Evolutionary conservation across 2,113 vertebrate genomes (phyloP), one percentile per base, ranked within the genome.

Genomic region (Myocastor coypus): DNA sequence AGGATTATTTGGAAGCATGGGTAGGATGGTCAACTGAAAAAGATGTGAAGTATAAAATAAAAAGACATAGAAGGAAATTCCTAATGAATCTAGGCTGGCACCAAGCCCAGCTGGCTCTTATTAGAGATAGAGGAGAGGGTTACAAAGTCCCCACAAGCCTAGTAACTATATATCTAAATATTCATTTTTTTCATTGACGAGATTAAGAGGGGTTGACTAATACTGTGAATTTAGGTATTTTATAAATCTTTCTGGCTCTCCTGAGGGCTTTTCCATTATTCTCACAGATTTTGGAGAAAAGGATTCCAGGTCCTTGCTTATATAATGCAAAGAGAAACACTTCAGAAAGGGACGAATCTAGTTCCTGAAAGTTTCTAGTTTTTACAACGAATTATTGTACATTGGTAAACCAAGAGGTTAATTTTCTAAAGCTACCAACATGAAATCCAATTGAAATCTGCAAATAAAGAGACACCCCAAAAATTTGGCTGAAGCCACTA

Each of bases 1-100:
- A 80, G 91, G 85, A 71, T 37, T 20, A 71, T 32, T 75, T 12
- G 14, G 4, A 64, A 13, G 13, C 84, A 19, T 66, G 80, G 28
- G 32, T 77, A 59, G 92, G 64, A 55, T 50, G 30, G 13, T 32
- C n/a, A 83, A 30, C 16, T 81, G 32, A 89, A 95, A 97, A 92
- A 81, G 87, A 87, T 0, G 0, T 57, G 83, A 61, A 30, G 40
- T 30, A 26, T 50, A 63, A 88, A 89, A 84, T 10, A 95, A 5
- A 92, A 46, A 93, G n/a, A n/a, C 19, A 59, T 3, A 83, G 32
- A 40, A 57, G 20, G 6, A 92, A 87, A 94, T 34, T 10, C n/a
- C 81, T 63, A 82, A 73, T 69, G 81, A 89, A 80, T 64, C 40
- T 82, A 91, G 30, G 46, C n/a, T 84, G n/a, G 61, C 17, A 37